These are phyloP conservation scores for Lacerta agilis DNA, from an alignment of 2,797 vertebrate genomes.

Conservation along the genomic window DNA sequence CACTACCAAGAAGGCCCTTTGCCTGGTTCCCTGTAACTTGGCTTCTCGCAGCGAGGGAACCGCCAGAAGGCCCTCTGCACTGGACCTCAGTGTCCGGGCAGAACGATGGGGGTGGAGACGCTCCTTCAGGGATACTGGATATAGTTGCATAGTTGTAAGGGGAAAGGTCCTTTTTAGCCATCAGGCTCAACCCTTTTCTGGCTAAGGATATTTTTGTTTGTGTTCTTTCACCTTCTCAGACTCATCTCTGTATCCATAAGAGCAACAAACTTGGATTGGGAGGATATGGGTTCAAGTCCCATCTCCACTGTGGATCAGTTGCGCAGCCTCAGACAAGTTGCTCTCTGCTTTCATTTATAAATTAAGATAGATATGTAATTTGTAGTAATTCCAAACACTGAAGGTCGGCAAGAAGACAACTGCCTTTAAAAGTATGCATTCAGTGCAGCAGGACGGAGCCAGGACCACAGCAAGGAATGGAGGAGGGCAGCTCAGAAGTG, in stretches of 20 bases:
- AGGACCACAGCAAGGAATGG: too few species aligned
- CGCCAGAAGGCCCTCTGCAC: too few species aligned
- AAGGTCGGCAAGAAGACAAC: neutral
- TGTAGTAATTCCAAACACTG: neutral
- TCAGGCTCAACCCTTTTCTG: too few species aligned
- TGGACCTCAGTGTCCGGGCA: too few species aligned
- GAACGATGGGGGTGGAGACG: too few species aligned
- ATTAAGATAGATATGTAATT: neutral
- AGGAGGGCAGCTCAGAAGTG: neutral
- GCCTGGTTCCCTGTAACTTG: too few species aligned
- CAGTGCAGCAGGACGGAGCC: neutral
- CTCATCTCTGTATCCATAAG: neutral
- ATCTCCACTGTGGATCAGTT: neutral
- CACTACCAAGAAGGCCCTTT: too few species aligned
- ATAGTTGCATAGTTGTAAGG: too few species aligned
- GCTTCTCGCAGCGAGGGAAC: too few species aligned
- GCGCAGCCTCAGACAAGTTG: neutral
- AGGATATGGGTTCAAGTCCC: neutral
- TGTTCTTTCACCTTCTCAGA: neutral
- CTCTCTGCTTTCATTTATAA: neutral
- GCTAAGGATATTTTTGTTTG: neutral
- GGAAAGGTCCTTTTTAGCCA: neutral
- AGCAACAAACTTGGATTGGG: too few species aligned
- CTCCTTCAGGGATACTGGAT: too few species aligned
- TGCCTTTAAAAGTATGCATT: neutral